Evolutionary conservation across 2,888 invertebrate genomes (phyloP).

Genomic region (Zygothrica quintamaculata): DNA sequence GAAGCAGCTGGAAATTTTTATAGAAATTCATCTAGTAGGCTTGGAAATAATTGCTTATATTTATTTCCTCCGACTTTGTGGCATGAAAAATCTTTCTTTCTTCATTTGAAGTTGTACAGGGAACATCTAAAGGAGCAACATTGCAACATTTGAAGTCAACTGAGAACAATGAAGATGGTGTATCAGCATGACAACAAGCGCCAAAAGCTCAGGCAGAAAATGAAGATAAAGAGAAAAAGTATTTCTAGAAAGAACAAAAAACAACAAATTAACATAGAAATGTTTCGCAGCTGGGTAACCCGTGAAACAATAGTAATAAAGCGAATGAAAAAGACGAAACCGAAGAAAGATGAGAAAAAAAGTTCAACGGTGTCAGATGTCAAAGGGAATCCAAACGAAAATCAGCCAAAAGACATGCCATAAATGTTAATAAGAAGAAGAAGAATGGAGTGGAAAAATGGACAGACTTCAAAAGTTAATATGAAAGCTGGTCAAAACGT

Average conservation of each 20-base stretch:
- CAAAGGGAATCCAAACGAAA: slow-evolving; percentile 34
- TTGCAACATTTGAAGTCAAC: too few relatives aligned
- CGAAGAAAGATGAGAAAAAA: slow-evolving; percentile 15
- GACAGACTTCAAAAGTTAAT: slow-evolving; percentile 13
- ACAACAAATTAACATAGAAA: slow-evolving; percentile 54
- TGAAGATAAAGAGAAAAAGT: slow-evolving; percentile 6
- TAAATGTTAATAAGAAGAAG: slow-evolving; percentile 42
- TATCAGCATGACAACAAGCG: slow-evolving; percentile 31
- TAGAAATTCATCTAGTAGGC: too few relatives aligned
- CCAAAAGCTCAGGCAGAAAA: not conserved
- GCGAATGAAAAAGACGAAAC: not conserved
- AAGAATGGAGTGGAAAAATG: too few relatives aligned
- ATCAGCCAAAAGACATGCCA: slow-evolving; percentile 43
- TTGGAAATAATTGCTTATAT: too few relatives aligned
- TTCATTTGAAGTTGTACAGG: too few relatives aligned
- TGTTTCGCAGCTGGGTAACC: slow-evolving; percentile 21
- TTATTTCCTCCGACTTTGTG: too few relatives aligned
- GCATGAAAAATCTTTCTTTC: too few relatives aligned
- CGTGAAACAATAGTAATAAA: too few relatives aligned
- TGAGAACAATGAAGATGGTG: too few relatives aligned
- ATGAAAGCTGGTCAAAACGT: slow-evolving; percentile 19
- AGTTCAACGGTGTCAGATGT: slow-evolving; percentile 55
- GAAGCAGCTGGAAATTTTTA: too few relatives aligned
- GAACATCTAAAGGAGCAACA: too few relatives aligned
- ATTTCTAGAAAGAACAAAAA: slow-evolving; percentile 31